Percentiles rank a stretch among this genome's conserved stretches.
Evolutionary conservation across 2,113 vertebrate species (phyloP).

Genomic region (Stictonetta naevosa): DNA sequence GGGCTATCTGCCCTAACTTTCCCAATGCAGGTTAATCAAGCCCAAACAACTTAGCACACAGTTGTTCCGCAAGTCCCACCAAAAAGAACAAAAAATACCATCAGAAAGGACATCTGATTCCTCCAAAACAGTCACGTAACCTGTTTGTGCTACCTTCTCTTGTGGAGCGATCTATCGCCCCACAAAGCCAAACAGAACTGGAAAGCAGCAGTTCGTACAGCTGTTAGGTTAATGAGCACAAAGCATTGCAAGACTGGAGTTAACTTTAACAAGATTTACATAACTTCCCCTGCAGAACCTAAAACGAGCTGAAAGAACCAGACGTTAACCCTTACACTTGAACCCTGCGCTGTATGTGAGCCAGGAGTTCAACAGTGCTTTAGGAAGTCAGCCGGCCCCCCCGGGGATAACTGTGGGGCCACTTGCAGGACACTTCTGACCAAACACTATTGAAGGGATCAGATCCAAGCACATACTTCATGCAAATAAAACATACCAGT

Average conservation of each 20-base stretch:
- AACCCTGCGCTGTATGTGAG: background rate
- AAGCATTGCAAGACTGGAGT: background rate
- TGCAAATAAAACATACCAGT: constrained; percentile 6
- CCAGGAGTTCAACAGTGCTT: background rate
- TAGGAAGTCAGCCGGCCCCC: constrained; percentile 5
- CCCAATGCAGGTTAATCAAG: background rate
- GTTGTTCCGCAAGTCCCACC: background rate
- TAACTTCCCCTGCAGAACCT: background rate
- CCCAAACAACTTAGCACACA: background rate
- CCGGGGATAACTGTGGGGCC: background rate
- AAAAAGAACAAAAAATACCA: background rate
- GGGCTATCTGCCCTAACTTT: background rate
- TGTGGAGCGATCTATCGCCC: background rate
- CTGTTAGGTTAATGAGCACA: background rate
- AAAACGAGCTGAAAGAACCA: constrained; percentile 49
- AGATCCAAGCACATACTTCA: background rate
- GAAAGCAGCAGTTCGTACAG: background rate
- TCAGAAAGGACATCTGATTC: background rate
- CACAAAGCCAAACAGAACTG: background rate
- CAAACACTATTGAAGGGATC: background rate
- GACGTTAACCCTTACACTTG: constrained; percentile 9
- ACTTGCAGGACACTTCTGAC: background rate
- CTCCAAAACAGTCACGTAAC: background rate
- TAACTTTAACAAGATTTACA: background rate
- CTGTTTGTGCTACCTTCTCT: background rate